Evolutionary conservation across 2,797 vertebrate species (phyloP), one percentile per base, ranked within the genome.

Genomic region (Helicolenus hilgendorfi): DNA sequence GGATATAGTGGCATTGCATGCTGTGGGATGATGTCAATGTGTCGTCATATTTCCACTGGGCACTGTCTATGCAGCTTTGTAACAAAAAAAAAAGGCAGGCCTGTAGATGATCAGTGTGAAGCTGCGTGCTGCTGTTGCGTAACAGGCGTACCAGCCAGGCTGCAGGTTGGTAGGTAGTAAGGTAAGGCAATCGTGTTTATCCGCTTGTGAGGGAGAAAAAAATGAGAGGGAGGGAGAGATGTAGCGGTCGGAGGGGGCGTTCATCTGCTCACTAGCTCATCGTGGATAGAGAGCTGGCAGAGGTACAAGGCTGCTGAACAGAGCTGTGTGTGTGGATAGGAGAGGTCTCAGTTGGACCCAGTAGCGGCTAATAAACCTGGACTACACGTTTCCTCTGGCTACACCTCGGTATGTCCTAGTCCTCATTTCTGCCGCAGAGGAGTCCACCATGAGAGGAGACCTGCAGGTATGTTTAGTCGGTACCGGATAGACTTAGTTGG

Each of bases 161-260:
- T n/a, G 77, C 71, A 69, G 73, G 89, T 69, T 27, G 62, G 55
- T 65, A 45, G 88, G 82, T 75, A 76, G 82, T 49, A 49, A 45
- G 45, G 18, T 49, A 55, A 55, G n/a, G 90, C 84, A 56, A 72
- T 89, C 83, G 84, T 87, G 91, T 85, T 93, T 82, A 92, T 94
- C 94, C 77, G 88, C 92, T 84, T 78, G 92, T 75, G 85, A 85
- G 82, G 22, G 36, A 18, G 1, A 3, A 49, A 62, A 68, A 81
- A 70, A 56, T 4, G 60, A 62, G 83, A 89, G 89, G 77, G 93
- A 92, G 94, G 81, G 84, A 68, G 89, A 83, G 92, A 95, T 90
- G 89, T 91, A 93, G 92, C 86, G 64, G 76, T 72, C 68, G 75
- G 89, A 94, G 92, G 95, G 95, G 94, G 94, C 94, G 94, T 92